Conservation (phyloP, 2,113 vertebrate genomes). For the Ia io region DNA sequence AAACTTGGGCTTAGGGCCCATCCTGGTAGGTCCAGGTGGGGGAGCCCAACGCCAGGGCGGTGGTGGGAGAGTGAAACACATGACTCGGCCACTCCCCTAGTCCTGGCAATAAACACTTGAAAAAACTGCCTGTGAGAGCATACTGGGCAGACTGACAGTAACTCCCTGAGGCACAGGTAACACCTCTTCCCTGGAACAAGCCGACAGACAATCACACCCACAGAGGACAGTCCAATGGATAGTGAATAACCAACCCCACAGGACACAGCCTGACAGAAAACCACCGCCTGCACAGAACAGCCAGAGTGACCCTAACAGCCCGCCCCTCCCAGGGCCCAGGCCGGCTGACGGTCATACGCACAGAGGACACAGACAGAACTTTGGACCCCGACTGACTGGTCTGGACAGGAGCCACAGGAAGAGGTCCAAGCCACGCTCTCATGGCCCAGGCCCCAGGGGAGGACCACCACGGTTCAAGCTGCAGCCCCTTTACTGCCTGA, state of each 20-base stretch:
- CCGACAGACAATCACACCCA: conserved; percentile 67
- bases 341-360: neutral
- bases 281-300: conserved; percentile 19
- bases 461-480: neutral
- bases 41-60: neutral
- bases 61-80: neutral
- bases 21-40: neutral
- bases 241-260: conserved; percentile 58
- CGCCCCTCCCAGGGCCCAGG: neutral
- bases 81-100: neutral
- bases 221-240: conserved; percentile 58
- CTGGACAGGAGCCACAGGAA: neutral
- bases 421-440: neutral
- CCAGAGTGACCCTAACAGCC: neutral
- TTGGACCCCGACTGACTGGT: neutral
- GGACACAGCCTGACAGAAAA: conserved; percentile 62
- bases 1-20: neutral
- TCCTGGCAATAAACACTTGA: neutral
- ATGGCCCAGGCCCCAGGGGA: neutral
- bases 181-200: conserved; percentile 37
- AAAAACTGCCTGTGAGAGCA: neutral
- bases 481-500: neutral
- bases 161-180: conserved; percentile 16
- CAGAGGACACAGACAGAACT: conserved; percentile 45
- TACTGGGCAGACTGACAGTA: neutral